Conservation (phyloP, 1,140 invertebrate genomes). For the Elysia chlorotica region DNA sequence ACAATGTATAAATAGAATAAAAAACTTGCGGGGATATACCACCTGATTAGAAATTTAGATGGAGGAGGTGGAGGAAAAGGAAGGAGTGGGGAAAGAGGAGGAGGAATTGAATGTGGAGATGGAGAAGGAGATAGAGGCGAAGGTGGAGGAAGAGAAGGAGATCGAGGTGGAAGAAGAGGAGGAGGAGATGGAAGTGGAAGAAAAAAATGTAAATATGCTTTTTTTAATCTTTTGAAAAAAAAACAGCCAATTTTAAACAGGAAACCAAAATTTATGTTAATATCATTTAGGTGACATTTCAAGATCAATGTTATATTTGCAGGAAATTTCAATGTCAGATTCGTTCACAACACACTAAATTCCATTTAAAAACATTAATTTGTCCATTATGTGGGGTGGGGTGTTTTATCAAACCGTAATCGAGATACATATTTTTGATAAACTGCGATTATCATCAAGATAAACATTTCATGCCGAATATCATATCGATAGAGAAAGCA, state of each 20-base stretch:
- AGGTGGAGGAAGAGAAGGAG: neutral
- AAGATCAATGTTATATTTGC: neutral
- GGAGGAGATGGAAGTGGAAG: neutral
- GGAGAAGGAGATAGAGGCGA: neutral
- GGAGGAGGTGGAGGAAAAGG: neutral
- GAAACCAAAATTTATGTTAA: neutral
- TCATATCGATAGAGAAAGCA: too few species aligned
- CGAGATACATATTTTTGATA: too few species aligned
- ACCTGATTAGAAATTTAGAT: too few species aligned
- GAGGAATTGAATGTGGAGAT: neutral
- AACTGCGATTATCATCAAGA: too few species aligned
- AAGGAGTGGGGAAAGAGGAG: neutral
- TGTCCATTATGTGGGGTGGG: too few species aligned
- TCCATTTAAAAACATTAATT: too few species aligned
- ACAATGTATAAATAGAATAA: too few species aligned
- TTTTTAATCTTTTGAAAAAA: too few species aligned
- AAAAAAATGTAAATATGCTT: neutral
- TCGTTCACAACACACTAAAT: too few species aligned
- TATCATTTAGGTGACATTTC: neutral
- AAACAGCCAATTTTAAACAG: neutral
- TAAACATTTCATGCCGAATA: too few species aligned
- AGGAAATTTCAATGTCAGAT: neutral
- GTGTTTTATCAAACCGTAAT: too few species aligned
- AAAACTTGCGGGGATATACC: too few species aligned
- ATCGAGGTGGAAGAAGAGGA: neutral